Percentiles rank a stretch among this genome's conserved stretches.
Conservation (phyloP, 2,888 invertebrate genomes). For the Drosophila demipolita region DNA sequence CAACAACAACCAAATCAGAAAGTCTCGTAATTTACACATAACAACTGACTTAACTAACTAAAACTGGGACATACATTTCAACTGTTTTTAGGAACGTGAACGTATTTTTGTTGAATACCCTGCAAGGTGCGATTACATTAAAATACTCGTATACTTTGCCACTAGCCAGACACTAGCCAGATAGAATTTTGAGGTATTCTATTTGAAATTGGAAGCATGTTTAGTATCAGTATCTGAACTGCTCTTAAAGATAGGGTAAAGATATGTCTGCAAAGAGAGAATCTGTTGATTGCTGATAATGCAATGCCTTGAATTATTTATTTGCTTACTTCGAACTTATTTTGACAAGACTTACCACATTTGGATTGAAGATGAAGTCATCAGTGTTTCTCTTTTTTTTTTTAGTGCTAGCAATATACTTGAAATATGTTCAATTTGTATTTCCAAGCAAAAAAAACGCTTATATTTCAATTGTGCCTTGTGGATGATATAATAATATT, state of each 20-base stretch:
- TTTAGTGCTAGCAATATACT: not conserved
- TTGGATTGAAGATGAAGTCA: not conserved
- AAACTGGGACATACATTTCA: not conserved
- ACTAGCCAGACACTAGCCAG: not conserved
- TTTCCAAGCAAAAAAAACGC: not conserved
- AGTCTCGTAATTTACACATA: not conserved
- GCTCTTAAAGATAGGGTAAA: not conserved
- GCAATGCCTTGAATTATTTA: not conserved
- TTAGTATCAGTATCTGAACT: not conserved
- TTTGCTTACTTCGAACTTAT: not conserved
- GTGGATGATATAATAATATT: not conserved
- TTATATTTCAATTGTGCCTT: too few relatives aligned
- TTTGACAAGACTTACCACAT: not conserved
- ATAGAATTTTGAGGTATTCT: not conserved
- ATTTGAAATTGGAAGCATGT: not conserved
- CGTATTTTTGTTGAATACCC: not conserved
- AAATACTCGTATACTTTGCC: not conserved
- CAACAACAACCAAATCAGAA: conserved; percentile 1
- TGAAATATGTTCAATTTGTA: not conserved
- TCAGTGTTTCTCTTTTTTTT: not conserved
- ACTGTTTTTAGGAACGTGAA: not conserved
- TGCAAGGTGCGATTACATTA: not conserved
- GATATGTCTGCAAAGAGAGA: not conserved
- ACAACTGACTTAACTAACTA: not conserved
- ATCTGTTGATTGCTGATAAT: not conserved